phyloP scores from a whole-genome alignment of 1,140 invertebrate genomes.

The Leguminivora glycinivorella region DNA sequence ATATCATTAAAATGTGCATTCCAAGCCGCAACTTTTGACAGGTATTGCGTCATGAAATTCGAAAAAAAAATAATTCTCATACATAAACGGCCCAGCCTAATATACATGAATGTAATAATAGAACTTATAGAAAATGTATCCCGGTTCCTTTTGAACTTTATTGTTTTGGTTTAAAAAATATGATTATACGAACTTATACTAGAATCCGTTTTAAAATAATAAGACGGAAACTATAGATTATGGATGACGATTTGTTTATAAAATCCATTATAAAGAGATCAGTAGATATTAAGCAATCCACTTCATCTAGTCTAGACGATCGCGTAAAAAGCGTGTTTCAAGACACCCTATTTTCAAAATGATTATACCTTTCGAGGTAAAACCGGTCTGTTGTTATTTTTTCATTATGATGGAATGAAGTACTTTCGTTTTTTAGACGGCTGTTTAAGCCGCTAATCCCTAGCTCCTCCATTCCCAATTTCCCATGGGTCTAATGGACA shows the following conservation, averaged over 20 bases:
- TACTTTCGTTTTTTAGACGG: background rate
- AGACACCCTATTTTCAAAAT: background rate
- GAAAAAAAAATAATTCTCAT: too few relatives aligned
- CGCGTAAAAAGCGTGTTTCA: background rate
- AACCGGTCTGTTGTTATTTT: background rate
- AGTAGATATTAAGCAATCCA: too few relatives aligned
- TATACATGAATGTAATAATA: slow-evolving; percentile 20
- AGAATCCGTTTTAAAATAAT: background rate
- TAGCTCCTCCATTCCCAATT: too few relatives aligned
- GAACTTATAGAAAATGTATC: background rate
- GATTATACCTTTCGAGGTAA: background rate
- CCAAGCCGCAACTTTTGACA: too few relatives aligned
- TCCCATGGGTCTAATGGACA: background rate
- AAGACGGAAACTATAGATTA: too few relatives aligned
- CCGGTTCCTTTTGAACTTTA: background rate
- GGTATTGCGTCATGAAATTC: too few relatives aligned
- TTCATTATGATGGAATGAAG: background rate
- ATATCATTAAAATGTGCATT: too few relatives aligned
- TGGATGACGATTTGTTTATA: too few relatives aligned
- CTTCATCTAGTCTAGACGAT: too few relatives aligned
- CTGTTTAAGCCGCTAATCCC: background rate
- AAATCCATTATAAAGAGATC: too few relatives aligned
- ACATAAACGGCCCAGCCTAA: too few relatives aligned
- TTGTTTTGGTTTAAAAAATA: background rate
- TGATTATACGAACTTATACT: too few relatives aligned